Evolutionary conservation across 1,140 invertebrate genomes (phyloP).

Genomic region (Brachionus angularis): DNA sequence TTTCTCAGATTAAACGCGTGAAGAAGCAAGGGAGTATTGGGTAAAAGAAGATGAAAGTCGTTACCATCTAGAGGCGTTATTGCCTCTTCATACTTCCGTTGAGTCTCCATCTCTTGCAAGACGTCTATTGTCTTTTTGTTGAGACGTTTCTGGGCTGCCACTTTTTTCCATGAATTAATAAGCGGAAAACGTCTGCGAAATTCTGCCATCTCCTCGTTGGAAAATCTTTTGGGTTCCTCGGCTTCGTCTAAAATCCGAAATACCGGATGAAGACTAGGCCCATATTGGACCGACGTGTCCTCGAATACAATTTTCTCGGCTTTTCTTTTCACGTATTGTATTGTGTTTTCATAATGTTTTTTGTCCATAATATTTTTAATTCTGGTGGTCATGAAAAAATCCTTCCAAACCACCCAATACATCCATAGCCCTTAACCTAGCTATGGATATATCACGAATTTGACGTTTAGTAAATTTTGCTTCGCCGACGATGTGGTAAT

Average conservation of each 20-base stretch:
- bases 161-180: background rate
- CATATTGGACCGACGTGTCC: too few species aligned
- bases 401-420: too few species aligned
- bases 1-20: background rate
- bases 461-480: too few species aligned
- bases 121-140: background rate
- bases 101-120: background rate
- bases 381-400: too few species aligned
- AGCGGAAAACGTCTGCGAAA: background rate
- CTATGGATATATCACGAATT: too few species aligned
- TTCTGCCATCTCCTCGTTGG: background rate
- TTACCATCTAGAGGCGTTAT: background rate
- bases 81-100: background rate
- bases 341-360: too few species aligned
- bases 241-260: background rate
- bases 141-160: background rate
- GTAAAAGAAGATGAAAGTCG: background rate
- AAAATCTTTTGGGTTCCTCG: background rate
- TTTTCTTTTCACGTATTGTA: too few species aligned
- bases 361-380: too few species aligned
- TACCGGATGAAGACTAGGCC: too few species aligned
- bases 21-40: background rate
- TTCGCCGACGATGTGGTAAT: too few species aligned
- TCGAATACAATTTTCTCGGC: too few species aligned
- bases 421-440: too few species aligned